phyloP scores from a whole-genome alignment of 1,140 invertebrate genomes.

The Formica selysi region DNA sequence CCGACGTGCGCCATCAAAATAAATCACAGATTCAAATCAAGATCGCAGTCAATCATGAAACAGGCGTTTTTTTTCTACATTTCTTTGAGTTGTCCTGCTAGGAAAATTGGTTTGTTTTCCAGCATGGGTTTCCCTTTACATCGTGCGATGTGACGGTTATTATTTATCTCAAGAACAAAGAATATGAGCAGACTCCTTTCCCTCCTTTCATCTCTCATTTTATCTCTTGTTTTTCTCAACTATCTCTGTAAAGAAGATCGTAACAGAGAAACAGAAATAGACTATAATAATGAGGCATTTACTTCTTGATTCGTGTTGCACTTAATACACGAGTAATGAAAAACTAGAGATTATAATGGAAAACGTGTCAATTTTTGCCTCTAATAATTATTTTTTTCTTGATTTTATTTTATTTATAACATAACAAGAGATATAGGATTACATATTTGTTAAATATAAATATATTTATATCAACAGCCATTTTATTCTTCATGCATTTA shows the following conservation, averaged over 20 bases:
- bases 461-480: not conserved
- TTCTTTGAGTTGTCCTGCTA: constrained; percentile 42
- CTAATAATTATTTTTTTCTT: constrained; percentile 52
- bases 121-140: constrained; percentile 41
- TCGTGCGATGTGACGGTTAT: constrained; percentile 75
- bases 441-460: constrained; percentile 24
- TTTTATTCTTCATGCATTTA: not conserved
- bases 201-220: constrained; percentile 22
- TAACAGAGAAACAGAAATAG: constrained; percentile 63
- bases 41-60: constrained; percentile 50
- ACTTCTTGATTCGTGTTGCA: constrained; percentile 63
- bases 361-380: constrained; percentile 24
- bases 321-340: constrained; percentile 52
- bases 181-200: constrained; percentile 66
- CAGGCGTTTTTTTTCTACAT: constrained; percentile 51
- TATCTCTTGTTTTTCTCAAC: constrained; percentile 33
- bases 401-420: constrained; percentile 47
- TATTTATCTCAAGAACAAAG: constrained; percentile 78
- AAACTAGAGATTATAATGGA: constrained; percentile 66
- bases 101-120: constrained; percentile 34
- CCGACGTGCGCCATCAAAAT: constrained; percentile 52
- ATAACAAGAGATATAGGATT: not conserved
- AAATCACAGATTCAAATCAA: constrained; percentile 58
- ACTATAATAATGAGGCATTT: constrained; percentile 73
- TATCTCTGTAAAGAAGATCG: constrained; percentile 46